Evolutionary conservation across 2,888 invertebrate genomes (phyloP), one percentile per base, ranked within the genome.

Genomic region (Drosophila affinis): DNA sequence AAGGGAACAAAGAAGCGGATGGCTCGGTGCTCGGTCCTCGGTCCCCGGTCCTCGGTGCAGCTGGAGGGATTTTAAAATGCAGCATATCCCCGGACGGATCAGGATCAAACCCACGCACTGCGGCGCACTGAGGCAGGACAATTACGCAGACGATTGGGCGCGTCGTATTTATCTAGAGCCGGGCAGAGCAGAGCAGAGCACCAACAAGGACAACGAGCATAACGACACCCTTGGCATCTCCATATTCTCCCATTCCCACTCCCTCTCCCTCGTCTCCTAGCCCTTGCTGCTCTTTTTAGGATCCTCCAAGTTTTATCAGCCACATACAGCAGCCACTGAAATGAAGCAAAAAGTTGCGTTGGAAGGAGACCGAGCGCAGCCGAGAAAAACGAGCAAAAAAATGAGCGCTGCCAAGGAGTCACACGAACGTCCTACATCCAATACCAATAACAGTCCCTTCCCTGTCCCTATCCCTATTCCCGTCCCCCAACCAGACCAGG

Each of bases 91-190:
- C 74, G 72, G 62, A 68, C 53, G 72, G 62, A 70, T 54, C 65
- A 72, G 77, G 56, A 72, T 59, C 57, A 57, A 58, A 62, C 69
- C 65, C 72, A 78, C 78, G 77, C 78, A 79, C 76, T 72, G 49
- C 78, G 77, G 49, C 78, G 77, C 78, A 79, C 76, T 72, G 49
- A 65, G 79, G 77, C 88, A 78, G 81, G 75, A 84, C 90, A 91
- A 90, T 90, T 90, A 91, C 84, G 80, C 91, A 90, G 88, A 90
- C 90, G 91, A 91, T 90, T 90, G 90, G 89, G 79, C 90, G 89
- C 79, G 77, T 62, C 58, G 76, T 69, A 71, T 53, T 70, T 76
- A 72, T 62, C 59, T 80, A 72, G 59, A 64, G 62, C 32, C 57
- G 44, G 34, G 32, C 44, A 49, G 29, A 49, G 29, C 45, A 57